Conservation (phyloP, 1,140 invertebrate species). For the Nymphalis io region DNA sequence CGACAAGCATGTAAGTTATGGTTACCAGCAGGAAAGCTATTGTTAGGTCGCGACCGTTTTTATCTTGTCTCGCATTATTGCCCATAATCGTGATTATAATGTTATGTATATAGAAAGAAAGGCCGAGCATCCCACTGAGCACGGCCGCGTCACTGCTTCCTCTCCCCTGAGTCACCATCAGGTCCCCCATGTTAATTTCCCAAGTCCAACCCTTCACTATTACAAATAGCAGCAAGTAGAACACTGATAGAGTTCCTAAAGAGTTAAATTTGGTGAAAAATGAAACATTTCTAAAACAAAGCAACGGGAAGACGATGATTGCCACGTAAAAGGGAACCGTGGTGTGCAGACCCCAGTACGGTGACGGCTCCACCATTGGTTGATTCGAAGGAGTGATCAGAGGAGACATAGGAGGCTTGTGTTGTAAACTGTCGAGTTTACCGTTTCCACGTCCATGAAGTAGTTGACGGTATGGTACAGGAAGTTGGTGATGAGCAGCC, state of each 20-base stretch:
- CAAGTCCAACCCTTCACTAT: slow-evolving; percentile 87
- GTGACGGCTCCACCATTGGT: slow-evolving; percentile 41
- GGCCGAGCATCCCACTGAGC: slow-evolving; percentile 90
- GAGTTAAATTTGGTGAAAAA: slow-evolving; percentile 98
- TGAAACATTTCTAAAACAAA: slow-evolving; percentile 92
- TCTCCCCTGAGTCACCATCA: slow-evolving; percentile 76
- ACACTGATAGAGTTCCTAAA: slow-evolving; percentile 90
- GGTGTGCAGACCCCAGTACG: slow-evolving; percentile 86
- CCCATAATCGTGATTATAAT: slow-evolving; percentile 93
- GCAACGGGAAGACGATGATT: slow-evolving; percentile 88
- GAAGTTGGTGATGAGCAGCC: slow-evolving; percentile 97
- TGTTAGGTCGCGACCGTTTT: slow-evolving; percentile 93
- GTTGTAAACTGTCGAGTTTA: slow-evolving; percentile 53
- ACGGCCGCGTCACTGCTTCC: slow-evolving; percentile 87
- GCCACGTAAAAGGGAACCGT: slow-evolving; percentile 92
- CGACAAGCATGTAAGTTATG: slow-evolving; percentile 91
- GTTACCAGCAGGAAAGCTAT: slow-evolving; percentile 92
- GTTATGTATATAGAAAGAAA: slow-evolving; percentile 97
- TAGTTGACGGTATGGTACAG: slow-evolving; percentile 93
- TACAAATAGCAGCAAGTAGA: slow-evolving; percentile 90
- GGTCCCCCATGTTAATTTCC: slow-evolving; percentile 86
- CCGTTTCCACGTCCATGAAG: slow-evolving; percentile 80
- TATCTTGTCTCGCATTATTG: slow-evolving; percentile 90
- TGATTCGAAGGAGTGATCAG: slow-evolving; percentile 44
- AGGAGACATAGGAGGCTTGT: slow-evolving; percentile 72